Percentiles rank a stretch among this genome's conserved stretches.
Conservation (phyloP, 2,797 vertebrate genomes). For the Limnodromus scolopaceus region DNA sequence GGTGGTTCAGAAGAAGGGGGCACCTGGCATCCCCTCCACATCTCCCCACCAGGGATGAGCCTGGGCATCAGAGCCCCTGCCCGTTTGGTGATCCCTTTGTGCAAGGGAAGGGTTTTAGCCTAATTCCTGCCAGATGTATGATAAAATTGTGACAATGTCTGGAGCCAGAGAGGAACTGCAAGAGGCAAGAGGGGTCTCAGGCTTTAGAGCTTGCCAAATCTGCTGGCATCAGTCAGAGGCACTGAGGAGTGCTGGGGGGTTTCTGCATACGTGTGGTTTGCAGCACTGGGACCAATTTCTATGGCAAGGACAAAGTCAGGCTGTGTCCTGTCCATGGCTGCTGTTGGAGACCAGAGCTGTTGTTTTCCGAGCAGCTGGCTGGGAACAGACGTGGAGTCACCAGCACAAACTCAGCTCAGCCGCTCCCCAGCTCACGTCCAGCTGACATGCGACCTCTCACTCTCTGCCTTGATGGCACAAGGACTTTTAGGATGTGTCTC, state of each 20-base stretch:
- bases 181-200: fast-evolving
- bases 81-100: not conserved
- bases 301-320: fast-evolving
- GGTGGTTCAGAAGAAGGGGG: not conserved
- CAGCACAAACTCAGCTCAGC: not conserved
- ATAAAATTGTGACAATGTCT: not conserved
- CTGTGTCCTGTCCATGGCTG: fast-evolving
- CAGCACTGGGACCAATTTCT: not conserved
- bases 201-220: not conserved
- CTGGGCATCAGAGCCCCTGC: not conserved
- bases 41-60: not conserved
- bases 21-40: fast-evolving
- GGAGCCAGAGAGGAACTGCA: not conserved
- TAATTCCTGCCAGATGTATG: not conserved
- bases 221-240: not conserved
- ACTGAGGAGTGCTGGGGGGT: not conserved
- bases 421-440: not conserved
- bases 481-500: fast-evolving
- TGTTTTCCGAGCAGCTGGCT: not conserved
- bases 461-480: not conserved
- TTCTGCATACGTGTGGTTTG: fast-evolving
- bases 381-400: not conserved
- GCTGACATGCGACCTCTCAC: fast-evolving
- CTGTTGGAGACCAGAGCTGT: fast-evolving
- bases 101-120: not conserved